These are phyloP conservation scores for Heliconius charithonia DNA, from an alignment of 2,888 invertebrate genomes.

Conservation along the genomic window DNA sequence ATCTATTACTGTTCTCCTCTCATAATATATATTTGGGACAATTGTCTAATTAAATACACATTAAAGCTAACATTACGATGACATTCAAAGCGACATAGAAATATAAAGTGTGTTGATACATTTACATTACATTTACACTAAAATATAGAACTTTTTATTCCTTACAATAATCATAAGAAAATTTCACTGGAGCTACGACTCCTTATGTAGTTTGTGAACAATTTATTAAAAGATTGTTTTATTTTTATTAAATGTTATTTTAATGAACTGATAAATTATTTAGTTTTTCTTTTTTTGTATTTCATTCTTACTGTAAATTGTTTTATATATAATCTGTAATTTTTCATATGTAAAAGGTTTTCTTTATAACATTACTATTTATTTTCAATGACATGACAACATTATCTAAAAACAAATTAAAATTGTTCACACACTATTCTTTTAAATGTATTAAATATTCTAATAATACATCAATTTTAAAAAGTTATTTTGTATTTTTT, in stretches of 20 bases:
- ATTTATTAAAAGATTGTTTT: constrained; percentile 38
- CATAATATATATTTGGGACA: constrained; percentile 35
- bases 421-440: constrained; percentile 52
- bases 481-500: constrained; percentile 44
- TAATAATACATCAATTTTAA: constrained; percentile 53
- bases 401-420: constrained; percentile 15
- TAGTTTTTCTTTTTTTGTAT: neutral
- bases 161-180: constrained; percentile 83
- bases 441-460: constrained; percentile 48
- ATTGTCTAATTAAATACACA: constrained; percentile 44
- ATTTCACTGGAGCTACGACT: constrained; percentile 61
- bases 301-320: neutral
- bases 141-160: constrained; percentile 70
- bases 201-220: constrained; percentile 55
- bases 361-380: neutral
- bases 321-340: neutral
- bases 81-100: constrained; percentile 81
- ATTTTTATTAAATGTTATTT: neutral
- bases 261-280: neutral
- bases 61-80: constrained; percentile 59
- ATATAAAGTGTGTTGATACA: constrained; percentile 67
- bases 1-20: constrained; percentile 3
- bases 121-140: constrained; percentile 72
- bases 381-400: neutral
- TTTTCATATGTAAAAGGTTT: neutral